Conservation (phyloP, 2,113 vertebrate genomes). For the Jacana jacana region DNA sequence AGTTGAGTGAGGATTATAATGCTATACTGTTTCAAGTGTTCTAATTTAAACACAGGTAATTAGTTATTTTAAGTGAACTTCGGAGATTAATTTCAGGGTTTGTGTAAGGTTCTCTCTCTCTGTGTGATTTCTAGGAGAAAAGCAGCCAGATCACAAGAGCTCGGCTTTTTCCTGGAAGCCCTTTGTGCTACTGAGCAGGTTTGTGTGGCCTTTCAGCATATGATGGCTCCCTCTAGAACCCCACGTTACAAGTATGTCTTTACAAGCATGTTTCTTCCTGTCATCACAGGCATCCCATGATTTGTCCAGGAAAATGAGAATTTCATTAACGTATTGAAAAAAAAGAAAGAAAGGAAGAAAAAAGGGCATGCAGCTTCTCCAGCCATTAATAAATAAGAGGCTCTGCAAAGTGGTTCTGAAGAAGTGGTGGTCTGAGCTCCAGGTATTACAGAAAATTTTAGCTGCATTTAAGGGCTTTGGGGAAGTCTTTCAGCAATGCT, state of each 20-base stretch:
- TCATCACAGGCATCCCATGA: neutral
- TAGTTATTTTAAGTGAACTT: slow-evolving; percentile 16
- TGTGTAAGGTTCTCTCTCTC: neutral
- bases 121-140: neutral
- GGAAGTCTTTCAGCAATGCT: neutral
- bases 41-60: slow-evolving; percentile 12
- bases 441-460: neutral
- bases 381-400: neutral
- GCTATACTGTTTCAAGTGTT: neutral
- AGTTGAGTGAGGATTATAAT: neutral
- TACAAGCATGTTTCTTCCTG: neutral
- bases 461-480: neutral
- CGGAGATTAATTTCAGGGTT: neutral
- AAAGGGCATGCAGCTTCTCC: neutral
- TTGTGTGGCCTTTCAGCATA: neutral
- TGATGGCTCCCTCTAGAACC: neutral
- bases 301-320: neutral
- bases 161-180: neutral
- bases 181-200: neutral
- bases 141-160: neutral
- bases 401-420: neutral
- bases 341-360: too few relatives aligned
- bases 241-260: neutral
- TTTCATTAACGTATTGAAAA: neutral
- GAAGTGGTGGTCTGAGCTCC: neutral